These are phyloP conservation scores for Caenorhabditis japonica DNA, from an alignment of 2,888 invertebrate genomes.

Conservation along the genomic window DNA sequence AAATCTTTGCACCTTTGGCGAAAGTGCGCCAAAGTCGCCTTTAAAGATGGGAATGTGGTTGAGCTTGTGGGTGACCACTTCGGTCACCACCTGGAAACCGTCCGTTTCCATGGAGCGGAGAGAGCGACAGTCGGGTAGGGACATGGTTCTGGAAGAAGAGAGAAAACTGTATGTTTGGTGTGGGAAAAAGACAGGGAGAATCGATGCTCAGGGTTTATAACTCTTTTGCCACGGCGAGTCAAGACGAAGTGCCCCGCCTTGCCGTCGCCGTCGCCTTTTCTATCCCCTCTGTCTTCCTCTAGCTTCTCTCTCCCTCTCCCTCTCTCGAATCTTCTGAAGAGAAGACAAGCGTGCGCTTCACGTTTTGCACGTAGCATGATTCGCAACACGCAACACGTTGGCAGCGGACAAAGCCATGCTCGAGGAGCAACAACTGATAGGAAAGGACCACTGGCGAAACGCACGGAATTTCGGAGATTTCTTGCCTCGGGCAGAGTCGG, in stretches of 20 bases:
- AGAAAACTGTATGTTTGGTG: not conserved
- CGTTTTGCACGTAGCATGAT: conserved; percentile 52
- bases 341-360: too few relatives aligned
- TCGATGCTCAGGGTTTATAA: not conserved
- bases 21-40: conserved; percentile 78
- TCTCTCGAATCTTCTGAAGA: conserved; percentile 4
- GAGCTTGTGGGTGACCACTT: conserved; percentile 76
- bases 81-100: conserved; percentile 75
- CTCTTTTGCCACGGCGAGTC: too few relatives aligned
- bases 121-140: conserved; percentile 49
- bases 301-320: conserved; percentile 5
- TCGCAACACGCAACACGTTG: conserved; percentile 16
- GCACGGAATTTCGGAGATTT: not conserved
- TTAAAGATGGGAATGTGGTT: conserved; percentile 78
- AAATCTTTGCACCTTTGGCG: conserved; percentile 77
- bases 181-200: not conserved
- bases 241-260: too few relatives aligned
- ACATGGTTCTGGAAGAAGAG: conserved; percentile 44
- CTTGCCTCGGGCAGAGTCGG: not conserved
- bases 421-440: conserved; percentile 1
- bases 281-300: conserved; percentile 2
- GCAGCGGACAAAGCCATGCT: not conserved
- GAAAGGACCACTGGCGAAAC: not conserved
- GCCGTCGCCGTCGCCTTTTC: too few relatives aligned
- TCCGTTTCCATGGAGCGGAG: conserved; percentile 54